These are phyloP conservation scores for Tapera naevia DNA, from an alignment of 2,797 vertebrate genomes.

Conservation along the genomic window DNA sequence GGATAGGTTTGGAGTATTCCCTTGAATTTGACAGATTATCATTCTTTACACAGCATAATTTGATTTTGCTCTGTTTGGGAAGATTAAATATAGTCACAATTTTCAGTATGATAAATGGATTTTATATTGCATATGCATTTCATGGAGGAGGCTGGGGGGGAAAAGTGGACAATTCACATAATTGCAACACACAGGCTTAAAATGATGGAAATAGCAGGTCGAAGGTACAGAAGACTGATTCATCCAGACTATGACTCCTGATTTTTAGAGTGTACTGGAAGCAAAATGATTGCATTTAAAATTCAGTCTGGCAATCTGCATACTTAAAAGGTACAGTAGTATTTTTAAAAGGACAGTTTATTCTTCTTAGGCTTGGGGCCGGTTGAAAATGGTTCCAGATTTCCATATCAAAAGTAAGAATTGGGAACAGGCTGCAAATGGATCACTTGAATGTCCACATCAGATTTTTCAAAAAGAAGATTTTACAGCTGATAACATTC, in stretches of 20 bases:
- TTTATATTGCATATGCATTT: conserved; percentile 6
- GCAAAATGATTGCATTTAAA: conserved; percentile 62
- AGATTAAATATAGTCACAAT: conserved; percentile 21
- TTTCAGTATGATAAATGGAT: conserved; percentile 15
- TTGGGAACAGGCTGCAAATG: neutral
- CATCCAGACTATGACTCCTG: neutral
- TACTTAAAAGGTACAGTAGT: conserved; percentile 8
- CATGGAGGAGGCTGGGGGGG: neutral
- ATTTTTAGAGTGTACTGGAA: conserved; percentile 14
- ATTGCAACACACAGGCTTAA: conserved; percentile 22
- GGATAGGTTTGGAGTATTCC: neutral
- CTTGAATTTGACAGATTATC: conserved; percentile 32
- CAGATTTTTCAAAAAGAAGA: neutral
- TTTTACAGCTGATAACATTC: conserved; percentile 3
- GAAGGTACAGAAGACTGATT: conserved; percentile 6
- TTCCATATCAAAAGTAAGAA: neutral
- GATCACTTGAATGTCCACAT: neutral
- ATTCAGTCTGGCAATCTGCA: conserved; percentile 59
- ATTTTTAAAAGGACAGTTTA: conserved; percentile 28
- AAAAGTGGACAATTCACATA: conserved; percentile 16
- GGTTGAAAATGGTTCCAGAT: neutral
- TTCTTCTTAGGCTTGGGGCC: neutral
- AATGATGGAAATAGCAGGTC: conserved; percentile 45
- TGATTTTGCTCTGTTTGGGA: conserved; percentile 37
- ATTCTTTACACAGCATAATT: conserved; percentile 45